Evolutionary conservation across 1,140 invertebrate genomes (phyloP), one percentile per base, ranked within the genome.

Genomic region (Drosophila mayri): DNA sequence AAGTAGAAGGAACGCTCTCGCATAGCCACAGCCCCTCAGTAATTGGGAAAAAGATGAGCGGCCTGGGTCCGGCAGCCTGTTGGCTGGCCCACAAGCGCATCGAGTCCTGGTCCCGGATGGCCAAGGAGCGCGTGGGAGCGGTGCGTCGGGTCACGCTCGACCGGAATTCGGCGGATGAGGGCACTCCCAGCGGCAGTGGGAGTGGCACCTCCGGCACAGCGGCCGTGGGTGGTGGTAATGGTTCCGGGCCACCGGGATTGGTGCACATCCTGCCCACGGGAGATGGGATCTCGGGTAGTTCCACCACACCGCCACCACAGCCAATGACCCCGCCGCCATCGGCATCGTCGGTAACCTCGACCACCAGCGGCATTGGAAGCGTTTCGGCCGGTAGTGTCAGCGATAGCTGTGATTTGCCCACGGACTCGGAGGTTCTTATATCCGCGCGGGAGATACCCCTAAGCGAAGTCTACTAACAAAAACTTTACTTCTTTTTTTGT

Each of bases 61-160:
- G 95, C 54, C 91, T 95, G 62, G 95, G 95, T 70, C 95, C 95
- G 22, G 94, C 95, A 25, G 94, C 95, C 67, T 95, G 95, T 74
- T 96, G 95, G 95, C 94, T 95, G 46, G 95, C 95, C 3, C 95
- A 96, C 90, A 95, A 95, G 81, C 93, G 95, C 57, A 93, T 96
- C 12, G 95, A 95, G 90, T 95, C 95, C n/a, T 96, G 95, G 95
- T 95, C 95, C 3, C 93, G 94, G 54, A 94, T 95, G 14, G 95
- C 95, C 40, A 94, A 95, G 76, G 95, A 95, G 79, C 92, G 95
- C 25, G 95, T 95, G 9, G 94, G 94, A 40, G 95, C 94, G 10
- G 94, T 94, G 10, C 94, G 94, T 61, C 94, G 94, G 46, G 94
- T 94, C 0, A 94, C 94, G 20, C 93, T 94, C 60, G 94, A 94